These are phyloP conservation scores for Percopsis omiscomaycus DNA, from an alignment of 2,797 vertebrate species.

Conservation along the genomic window DNA sequence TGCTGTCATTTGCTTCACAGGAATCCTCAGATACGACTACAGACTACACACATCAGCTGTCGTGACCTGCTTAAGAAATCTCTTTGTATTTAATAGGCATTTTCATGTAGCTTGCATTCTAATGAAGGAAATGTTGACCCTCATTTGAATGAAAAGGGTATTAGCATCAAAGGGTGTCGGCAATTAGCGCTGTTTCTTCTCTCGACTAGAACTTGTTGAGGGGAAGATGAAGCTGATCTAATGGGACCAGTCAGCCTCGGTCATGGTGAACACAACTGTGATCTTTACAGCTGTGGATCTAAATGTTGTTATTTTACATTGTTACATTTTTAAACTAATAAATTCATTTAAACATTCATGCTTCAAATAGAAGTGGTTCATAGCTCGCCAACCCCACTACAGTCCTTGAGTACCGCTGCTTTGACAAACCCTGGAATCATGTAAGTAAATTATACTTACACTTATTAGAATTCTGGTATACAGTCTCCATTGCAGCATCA, in stretches of 20 bases:
- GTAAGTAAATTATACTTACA: too few relatives aligned
- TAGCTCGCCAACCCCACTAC: too few relatives aligned
- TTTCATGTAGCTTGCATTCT: slow-evolving; percentile 35
- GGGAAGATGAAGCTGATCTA: background rate
- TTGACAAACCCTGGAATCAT: too few relatives aligned
- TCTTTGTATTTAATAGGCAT: slow-evolving; percentile 33
- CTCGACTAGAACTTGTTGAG: slow-evolving; percentile 36
- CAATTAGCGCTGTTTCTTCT: slow-evolving; percentile 31
- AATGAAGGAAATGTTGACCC: slow-evolving; percentile 43
- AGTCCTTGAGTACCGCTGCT: too few relatives aligned
- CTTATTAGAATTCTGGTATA: too few relatives aligned
- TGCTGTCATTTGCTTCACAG: too few relatives aligned
- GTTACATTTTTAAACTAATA: too few relatives aligned
- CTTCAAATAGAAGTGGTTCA: too few relatives aligned
- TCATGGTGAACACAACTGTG: slow-evolving; percentile 39
- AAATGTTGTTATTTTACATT: too few relatives aligned
- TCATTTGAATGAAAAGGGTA: slow-evolving; percentile 51
- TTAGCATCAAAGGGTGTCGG: slow-evolving; percentile 39
- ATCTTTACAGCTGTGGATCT: slow-evolving; percentile 38
- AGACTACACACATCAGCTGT: slow-evolving; percentile 29
- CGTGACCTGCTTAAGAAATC: background rate
- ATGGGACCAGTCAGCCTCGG: slow-evolving; percentile 1
- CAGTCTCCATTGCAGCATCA: too few relatives aligned
- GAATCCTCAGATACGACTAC: too few relatives aligned
- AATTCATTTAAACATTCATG: too few relatives aligned